Percentiles rank a stretch among this genome's conserved stretches.
Conservation (phyloP, 1,140 invertebrate genomes). For the Lerema accius region DNA sequence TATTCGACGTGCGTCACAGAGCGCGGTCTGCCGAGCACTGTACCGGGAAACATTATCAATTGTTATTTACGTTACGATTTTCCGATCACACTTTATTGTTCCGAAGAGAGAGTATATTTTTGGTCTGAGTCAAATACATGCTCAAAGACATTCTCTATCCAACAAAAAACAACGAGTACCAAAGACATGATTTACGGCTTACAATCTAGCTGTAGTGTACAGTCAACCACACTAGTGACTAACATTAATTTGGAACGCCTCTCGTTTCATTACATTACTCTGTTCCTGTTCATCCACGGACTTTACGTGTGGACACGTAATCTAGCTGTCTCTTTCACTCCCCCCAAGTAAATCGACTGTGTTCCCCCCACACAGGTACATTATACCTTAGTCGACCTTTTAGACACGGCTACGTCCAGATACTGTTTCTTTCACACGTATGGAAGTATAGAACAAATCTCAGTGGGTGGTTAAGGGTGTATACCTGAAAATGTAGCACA, state of each 20-base stretch:
- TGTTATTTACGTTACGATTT: no score
- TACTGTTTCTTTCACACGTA: constrained; percentile 43
- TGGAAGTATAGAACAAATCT: constrained; percentile 10
- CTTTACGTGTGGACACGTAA: constrained; percentile 54
- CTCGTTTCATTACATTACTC: constrained; percentile 37
- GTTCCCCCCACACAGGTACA: constrained; percentile 26
- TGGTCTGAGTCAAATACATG: no score
- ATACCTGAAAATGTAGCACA: constrained; percentile 8
- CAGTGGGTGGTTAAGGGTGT: no score
- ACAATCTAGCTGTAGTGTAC: constrained; percentile 32
- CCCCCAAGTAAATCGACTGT: constrained; percentile 32
- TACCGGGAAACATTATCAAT: no score
- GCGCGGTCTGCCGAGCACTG: no score
- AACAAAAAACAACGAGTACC: constrained; percentile 35
- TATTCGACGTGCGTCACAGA: no score
- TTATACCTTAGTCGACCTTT: constrained; percentile 34
- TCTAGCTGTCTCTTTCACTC: constrained; percentile 49
- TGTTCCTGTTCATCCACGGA: constrained; percentile 51
- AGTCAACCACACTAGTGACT: constrained; percentile 36
- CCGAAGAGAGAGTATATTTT: no score
- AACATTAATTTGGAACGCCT: constrained; percentile 43
- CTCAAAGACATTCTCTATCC: constrained; percentile 32
- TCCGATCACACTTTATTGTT: no score
- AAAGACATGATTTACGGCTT: constrained; percentile 43
- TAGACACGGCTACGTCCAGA: constrained; percentile 9